phyloP scores from a whole-genome alignment of 2,797 vertebrate genomes.

The Myoxocephalus aenaeus region DNA sequence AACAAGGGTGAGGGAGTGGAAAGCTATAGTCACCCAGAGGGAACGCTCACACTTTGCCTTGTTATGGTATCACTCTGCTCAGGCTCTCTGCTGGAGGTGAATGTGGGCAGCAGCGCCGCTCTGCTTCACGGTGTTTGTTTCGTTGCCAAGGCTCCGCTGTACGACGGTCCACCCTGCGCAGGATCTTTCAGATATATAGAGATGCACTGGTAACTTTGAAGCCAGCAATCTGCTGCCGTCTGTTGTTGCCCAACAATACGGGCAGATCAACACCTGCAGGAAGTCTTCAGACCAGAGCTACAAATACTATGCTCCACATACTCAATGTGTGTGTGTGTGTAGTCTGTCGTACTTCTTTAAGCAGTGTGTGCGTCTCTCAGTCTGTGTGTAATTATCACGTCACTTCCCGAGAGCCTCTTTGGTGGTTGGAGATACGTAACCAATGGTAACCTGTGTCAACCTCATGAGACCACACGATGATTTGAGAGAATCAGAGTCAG shows the following conservation, averaged over 20 bases:
- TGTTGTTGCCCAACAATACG: neutral
- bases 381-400: too few species aligned
- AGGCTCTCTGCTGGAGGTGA: constrained; percentile 20
- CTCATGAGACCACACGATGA: neutral
- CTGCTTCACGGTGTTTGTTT: constrained; percentile 6
- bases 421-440: neutral
- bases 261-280: neutral
- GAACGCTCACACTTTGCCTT: constrained; percentile 58
- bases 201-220: neutral
- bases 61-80: constrained; percentile 56
- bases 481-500: neutral
- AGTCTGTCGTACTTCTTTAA: neutral
- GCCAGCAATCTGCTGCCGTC: neutral
- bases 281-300: neutral
- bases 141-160: constrained; percentile 22
- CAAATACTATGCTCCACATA: too few species aligned
- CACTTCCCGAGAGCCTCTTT: neutral
- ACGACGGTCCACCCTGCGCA: constrained; percentile 12
- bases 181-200: neutral
- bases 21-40: constrained; percentile 61
- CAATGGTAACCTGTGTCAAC: neutral
- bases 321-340: neutral
- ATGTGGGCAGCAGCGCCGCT: neutral
- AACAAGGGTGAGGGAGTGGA: constrained; percentile 63
- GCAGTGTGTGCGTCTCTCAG: too few species aligned